phyloP scores from a whole-genome alignment of 2,113 vertebrate species.

The Boulengeromyrus knoepffleri region DNA sequence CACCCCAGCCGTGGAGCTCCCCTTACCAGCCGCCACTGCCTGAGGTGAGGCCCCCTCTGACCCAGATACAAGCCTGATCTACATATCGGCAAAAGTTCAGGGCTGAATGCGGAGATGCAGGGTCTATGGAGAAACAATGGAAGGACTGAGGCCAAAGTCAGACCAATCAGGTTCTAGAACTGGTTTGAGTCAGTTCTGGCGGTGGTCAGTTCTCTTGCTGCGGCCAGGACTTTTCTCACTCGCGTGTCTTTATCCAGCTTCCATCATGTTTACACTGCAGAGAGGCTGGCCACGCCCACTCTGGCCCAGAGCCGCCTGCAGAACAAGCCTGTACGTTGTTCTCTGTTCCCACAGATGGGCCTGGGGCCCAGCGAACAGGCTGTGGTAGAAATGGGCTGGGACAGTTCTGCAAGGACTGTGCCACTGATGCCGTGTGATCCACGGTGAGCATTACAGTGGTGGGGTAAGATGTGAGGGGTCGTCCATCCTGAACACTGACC shows the following conservation, averaged over 20 bases:
- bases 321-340: neutral
- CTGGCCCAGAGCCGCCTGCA: neutral
- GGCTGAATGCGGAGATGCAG: neutral
- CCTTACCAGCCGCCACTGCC: neutral
- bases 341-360: neutral
- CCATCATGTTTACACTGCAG: neutral
- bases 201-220: neutral
- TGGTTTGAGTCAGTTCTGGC: conserved; percentile 3
- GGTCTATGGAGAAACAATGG: neutral
- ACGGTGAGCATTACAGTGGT: neutral
- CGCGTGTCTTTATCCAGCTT: neutral
- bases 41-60: conserved; percentile 17
- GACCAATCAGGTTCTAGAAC: neutral
- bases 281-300: neutral
- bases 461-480: neutral
- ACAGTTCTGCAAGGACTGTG: neutral
- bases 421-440: neutral
- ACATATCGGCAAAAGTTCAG: neutral
- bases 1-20: conserved; percentile 40
- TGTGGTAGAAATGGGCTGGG: neutral
- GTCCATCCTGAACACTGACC: neutral
- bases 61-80: neutral
- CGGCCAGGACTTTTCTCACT: neutral
- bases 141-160: neutral
- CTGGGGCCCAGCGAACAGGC: neutral